These are phyloP conservation scores for Probosciger aterrimus DNA, from an alignment of 2,113 vertebrate species.

Conservation along the genomic window DNA sequence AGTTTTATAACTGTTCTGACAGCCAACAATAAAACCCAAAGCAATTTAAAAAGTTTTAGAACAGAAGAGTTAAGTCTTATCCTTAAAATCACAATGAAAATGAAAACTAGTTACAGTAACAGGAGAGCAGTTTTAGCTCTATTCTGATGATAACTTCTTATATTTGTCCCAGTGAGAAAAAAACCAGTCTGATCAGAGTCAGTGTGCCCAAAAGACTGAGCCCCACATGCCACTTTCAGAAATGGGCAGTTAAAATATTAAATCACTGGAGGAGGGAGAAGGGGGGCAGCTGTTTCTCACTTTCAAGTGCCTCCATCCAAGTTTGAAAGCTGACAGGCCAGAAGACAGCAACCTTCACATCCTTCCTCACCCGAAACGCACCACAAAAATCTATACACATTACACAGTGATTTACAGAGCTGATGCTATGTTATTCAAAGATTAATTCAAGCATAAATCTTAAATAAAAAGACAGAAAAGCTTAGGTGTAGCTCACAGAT, in stretches of 20 bases:
- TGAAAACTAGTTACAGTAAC: constrained; percentile 21
- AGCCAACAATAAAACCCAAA: constrained; percentile 49
- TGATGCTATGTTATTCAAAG: neutral
- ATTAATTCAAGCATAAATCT: neutral
- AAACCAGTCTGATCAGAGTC: neutral
- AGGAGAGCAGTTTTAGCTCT: neutral
- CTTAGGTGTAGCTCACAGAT: neutral
- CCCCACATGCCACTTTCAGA: neutral
- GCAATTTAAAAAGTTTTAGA: constrained; percentile 45
- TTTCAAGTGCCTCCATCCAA: neutral
- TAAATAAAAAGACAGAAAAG: neutral
- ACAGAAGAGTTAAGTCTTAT: constrained; percentile 21
- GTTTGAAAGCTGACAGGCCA: neutral
- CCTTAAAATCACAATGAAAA: constrained; percentile 31
- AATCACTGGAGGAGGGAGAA: neutral
- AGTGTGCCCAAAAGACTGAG: neutral
- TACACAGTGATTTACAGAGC: neutral
- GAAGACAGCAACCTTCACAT: neutral
- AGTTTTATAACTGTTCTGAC: constrained; percentile 53
- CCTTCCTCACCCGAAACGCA: neutral
- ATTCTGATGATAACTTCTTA: neutral
- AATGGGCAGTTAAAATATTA: neutral
- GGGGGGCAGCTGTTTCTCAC: neutral
- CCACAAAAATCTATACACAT: neutral
- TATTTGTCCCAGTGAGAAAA: neutral